Percentiles rank a stretch among this genome's conserved stretches.
Conservation (phyloP, 2,113 vertebrate species). For the Pachypanchax playfairii region DNA sequence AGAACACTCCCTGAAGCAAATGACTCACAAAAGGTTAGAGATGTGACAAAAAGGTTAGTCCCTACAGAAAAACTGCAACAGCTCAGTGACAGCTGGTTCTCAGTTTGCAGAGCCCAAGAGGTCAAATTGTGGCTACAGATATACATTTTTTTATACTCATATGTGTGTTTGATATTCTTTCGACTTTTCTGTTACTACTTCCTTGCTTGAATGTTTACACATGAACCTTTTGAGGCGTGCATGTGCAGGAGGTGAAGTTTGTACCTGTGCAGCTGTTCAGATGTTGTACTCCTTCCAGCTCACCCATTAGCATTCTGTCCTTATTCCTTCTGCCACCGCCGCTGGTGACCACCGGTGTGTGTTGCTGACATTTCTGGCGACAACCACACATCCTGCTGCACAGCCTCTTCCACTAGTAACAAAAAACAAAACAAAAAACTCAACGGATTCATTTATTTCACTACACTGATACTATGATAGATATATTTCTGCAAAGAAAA, state of each 20-base stretch:
- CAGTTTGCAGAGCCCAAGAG: neutral
- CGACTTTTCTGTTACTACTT: neutral
- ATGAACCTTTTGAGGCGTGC: neutral
- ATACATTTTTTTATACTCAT: slow-evolving; percentile 11
- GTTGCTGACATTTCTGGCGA: slow-evolving; percentile 66
- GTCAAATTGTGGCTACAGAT: slow-evolving; percentile 3
- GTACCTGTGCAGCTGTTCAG: neutral
- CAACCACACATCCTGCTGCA: slow-evolving; percentile 39
- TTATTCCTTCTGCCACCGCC: slow-evolving; percentile 24
- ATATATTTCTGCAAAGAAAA: neutral
- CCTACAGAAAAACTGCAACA: slow-evolving; percentile 15
- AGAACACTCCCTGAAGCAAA: slow-evolving; percentile 34
- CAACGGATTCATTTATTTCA: slow-evolving; percentile 4
- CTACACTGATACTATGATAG: slow-evolving; percentile 20
- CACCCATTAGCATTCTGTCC: slow-evolving; percentile 58
- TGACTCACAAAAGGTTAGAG: slow-evolving; percentile 44
- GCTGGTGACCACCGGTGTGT: slow-evolving; percentile 43
- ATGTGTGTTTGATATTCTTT: slow-evolving; percentile 6
- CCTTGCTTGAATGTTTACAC: slow-evolving; percentile 11
- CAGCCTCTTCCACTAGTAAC: slow-evolving; percentile 13
- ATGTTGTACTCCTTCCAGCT: slow-evolving; percentile 19
- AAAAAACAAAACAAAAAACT: slow-evolving; percentile 25
- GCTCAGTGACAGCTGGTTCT: slow-evolving; percentile 23
- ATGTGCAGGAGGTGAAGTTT: slow-evolving; percentile 6
- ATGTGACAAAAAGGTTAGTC: slow-evolving; percentile 34